Base-by-base conservation (phyloP, 2,888 invertebrate genomes). In the Acanthacorydalis orientalis region DNA sequence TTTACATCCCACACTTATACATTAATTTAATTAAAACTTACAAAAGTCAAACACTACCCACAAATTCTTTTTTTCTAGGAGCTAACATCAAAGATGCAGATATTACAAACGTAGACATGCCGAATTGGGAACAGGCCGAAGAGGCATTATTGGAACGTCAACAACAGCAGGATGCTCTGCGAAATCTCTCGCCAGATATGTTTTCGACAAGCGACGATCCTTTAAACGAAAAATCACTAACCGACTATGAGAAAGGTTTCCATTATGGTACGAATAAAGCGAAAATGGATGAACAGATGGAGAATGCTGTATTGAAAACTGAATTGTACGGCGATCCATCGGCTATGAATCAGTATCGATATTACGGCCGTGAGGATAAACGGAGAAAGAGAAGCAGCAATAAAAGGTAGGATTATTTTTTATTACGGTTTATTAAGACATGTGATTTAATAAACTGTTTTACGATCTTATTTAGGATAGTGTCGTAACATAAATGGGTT, bases 301-400 rank as follows among this genome's bases (percentile, higher is more conserved):
- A 77, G 57, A 77, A 77, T 56, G 72, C 77, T 41, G 73, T 78
- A 49, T 68, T 77, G 67, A 72, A 77, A 54, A 73, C 76, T 9
- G 76, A 77, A 57, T 55, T 75, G 50, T 77, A 76, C 51, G 75
- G 74, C 2, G 75, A 76, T 55, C 75, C 76, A 9, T 71, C 72
- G 23, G 68, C 73, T 7, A 67, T 75, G 16, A 64, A 63, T 55
- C 64, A 64, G 51, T 66, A 65, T 50, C 57, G 64, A 52, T 66
- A 63, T 50, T 61, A 61, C 51, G 60, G 58, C 12, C 54, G 53
- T 44, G 62, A 61, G 7, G 61, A 59, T 31, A 56, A 57, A 44
- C 58, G 59, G 47, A 55, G 60, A 43, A 59, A 56, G 51, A 56
- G 64, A 43, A 55, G 62, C 23, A 60, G 60, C 50, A 23, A 23